Evolutionary conservation across 2,888 invertebrate genomes (phyloP).

Genomic region (Tridacna crocea): DNA sequence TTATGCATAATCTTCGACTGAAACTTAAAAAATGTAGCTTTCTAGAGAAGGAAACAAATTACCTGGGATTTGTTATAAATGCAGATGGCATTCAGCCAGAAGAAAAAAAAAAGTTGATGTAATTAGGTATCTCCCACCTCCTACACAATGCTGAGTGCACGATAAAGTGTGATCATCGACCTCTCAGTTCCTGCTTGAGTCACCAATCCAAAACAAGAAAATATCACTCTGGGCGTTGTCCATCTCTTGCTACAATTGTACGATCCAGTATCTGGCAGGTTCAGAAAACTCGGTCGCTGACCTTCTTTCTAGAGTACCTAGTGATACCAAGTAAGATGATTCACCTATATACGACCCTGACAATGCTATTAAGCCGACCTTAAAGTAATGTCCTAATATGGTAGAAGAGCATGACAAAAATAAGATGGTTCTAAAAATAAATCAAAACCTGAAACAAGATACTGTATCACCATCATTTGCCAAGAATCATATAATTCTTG

Average conservation of each 20-base stretch:
- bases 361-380: too few species aligned
- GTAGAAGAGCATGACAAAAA: background rate
- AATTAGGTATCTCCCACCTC: conserved; percentile 1
- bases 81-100: background rate
- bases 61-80: conserved; percentile 15
- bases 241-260: too few species aligned
- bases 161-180: too few species aligned
- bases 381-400: background rate
- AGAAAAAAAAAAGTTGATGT: conserved; percentile 22
- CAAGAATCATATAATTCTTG: background rate
- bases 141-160: background rate
- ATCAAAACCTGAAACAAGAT: background rate
- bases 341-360: too few species aligned
- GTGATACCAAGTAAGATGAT: too few species aligned
- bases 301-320: too few species aligned
- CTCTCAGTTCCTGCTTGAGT: too few species aligned
- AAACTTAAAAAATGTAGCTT: conserved; percentile 10
- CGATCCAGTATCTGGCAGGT: too few species aligned
- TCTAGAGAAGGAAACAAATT: conserved; percentile 3
- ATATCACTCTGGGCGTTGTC: too few species aligned
- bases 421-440: background rate
- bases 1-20: background rate
- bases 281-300: too few species aligned
- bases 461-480: background rate
- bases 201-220: too few species aligned